Evolutionary conservation across 2,113 vertebrate genomes (phyloP), one percentile per base, ranked within the genome.

Genomic region (Ciconia maguari): DNA sequence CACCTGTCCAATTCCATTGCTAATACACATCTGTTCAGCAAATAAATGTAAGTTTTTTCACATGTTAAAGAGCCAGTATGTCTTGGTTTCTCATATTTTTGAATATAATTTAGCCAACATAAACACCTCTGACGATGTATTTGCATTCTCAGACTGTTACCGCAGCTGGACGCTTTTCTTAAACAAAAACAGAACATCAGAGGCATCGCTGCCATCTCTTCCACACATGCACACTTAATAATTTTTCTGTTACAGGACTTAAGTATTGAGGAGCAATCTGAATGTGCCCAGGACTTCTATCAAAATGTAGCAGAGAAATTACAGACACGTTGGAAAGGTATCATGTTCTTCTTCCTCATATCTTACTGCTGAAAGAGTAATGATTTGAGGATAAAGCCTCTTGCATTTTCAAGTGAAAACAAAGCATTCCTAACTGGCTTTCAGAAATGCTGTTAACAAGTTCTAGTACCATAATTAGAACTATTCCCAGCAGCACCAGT

Each of bases 241-340:
- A 12, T 16, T 46, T 71, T 46, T 96, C 60, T 87, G 19, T 91
- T 97, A 29, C 90, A 99, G 98, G 98, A 98, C 7, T 94, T 99
- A 16, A 98, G 98, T 64, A 99, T 99, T 36, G 99, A 99, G 27
- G 99, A 99, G 22, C 98, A 99, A 66, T 99, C 99, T 1, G 99
- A 99, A 46, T 99, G 98, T 71, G 99, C 99, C 75, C 99, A 99
- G 97, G 99, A 99, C 88, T 99, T 99, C 97, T 99, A 99, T 96
- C 99, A 99, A 89, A 99, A 97, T 51, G 95, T 99, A 93, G 98
- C 99, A 1, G 99, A 99, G 70, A 99, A 98, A 51, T 93, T 99
- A 94, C 98, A 99, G 96, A 98, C 98, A 11, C 99, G 99, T 68
- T 99, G 98, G 92, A 99, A 99, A 99, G 99, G 99, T 99, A 93